Evolutionary conservation across 2,113 vertebrate species (phyloP).

Genomic region (Sinocyclocheilus anshuiensis): DNA sequence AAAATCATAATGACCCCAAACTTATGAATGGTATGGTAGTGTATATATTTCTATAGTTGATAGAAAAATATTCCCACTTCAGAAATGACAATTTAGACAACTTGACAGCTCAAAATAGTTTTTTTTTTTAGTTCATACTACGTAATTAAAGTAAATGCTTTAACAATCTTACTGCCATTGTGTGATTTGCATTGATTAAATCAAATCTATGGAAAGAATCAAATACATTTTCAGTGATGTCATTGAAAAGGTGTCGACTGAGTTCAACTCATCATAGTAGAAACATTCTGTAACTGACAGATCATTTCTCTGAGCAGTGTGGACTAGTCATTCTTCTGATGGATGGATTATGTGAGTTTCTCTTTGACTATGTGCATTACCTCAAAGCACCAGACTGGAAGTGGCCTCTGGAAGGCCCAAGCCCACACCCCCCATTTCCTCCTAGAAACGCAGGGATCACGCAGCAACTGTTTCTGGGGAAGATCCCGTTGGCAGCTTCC

Average conservation of each 20-base stretch:
- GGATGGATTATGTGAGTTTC: not conserved
- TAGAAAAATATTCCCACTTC: not conserved
- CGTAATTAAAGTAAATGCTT: not conserved
- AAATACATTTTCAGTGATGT: not conserved
- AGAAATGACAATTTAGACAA: not conserved
- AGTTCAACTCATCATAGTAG: not conserved
- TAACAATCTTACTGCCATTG: not conserved
- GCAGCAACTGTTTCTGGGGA: conserved; percentile 63
- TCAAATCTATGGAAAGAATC: not conserved
- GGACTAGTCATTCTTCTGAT: conserved; percentile 9
- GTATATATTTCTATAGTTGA: not conserved
- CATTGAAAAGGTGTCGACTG: not conserved
- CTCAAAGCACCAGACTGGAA: conserved; percentile 48
- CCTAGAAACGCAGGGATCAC: conserved; percentile 65
- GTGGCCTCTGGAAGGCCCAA: conserved; percentile 42
- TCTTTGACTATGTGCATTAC: conserved; percentile 36
- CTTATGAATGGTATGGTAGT: not conserved
- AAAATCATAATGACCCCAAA: no score
- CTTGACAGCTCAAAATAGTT: not conserved
- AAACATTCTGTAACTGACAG: not conserved
- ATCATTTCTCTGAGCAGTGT: not conserved
- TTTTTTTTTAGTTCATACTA: not conserved
- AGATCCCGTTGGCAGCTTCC: conserved; percentile 71
- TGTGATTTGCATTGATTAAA: not conserved
- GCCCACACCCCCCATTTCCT: conserved; percentile 72